Evolutionary conservation across 2,888 invertebrate genomes (phyloP).

Genomic region (Cephus rjabovi): DNA sequence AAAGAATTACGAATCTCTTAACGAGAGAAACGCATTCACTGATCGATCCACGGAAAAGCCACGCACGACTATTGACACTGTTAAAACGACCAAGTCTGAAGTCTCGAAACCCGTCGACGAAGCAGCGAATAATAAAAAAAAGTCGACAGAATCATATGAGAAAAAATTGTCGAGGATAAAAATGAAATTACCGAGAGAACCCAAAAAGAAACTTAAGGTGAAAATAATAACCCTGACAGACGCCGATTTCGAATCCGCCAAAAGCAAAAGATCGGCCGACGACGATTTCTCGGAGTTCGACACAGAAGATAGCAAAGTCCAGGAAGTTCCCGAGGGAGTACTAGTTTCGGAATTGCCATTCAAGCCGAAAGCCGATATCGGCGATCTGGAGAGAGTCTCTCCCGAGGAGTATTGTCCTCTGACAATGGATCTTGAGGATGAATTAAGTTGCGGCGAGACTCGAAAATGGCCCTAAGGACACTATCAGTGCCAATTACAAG

Average conservation of each 20-base stretch:
- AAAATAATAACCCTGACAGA: slow-evolving; percentile 47
- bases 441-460: slow-evolving; percentile 48
- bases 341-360: slow-evolving; percentile 52
- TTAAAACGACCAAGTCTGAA: slow-evolving; percentile 1
- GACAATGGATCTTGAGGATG: slow-evolving; percentile 48
- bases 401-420: slow-evolving; percentile 61
- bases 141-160: neutral
- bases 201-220: slow-evolving; percentile 31
- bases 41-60: neutral
- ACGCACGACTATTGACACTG: neutral
- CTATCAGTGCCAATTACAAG: neutral
- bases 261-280: slow-evolving; percentile 26
- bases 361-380: slow-evolving; percentile 56
- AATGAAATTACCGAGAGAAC: slow-evolving; percentile 18
- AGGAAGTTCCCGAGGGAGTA: slow-evolving; percentile 38
- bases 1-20: neutral
- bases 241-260: slow-evolving; percentile 40
- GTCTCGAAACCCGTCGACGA: neutral
- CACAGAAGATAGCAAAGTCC: slow-evolving; percentile 33
- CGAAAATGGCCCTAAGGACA: slow-evolving; percentile 48
- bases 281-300: slow-evolving; percentile 60
- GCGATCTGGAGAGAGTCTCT: slow-evolving; percentile 52
- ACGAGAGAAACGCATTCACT: neutral
- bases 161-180: neutral
- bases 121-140: neutral